These are phyloP conservation scores for Ailurus styani DNA, from an alignment of 2,113 vertebrate genomes.

Conservation along the genomic window DNA sequence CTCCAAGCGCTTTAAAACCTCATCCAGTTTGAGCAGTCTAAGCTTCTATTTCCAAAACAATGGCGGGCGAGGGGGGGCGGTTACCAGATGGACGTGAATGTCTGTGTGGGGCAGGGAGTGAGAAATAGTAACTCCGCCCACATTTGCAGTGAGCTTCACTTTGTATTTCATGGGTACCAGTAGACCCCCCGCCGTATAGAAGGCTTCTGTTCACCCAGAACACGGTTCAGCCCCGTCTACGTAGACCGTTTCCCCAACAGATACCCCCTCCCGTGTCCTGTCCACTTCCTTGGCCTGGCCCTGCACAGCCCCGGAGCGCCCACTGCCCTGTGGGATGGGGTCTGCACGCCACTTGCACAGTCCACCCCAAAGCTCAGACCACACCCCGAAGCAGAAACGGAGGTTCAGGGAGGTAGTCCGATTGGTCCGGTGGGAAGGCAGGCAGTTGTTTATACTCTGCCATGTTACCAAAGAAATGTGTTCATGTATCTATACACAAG, in stretches of 20 bases:
- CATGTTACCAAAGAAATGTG: not conserved
- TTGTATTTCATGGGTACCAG: not conserved
- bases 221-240: not conserved
- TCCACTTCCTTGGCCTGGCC: not conserved
- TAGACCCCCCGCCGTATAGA: not conserved
- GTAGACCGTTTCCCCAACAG: too few relatives aligned
- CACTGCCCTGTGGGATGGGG: not conserved
- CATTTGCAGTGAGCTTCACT: not conserved
- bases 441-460: not conserved
- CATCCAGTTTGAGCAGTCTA: rapidly evolving
- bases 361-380: not conserved
- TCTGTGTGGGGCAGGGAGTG: rapidly evolving
- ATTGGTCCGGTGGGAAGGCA: not conserved
- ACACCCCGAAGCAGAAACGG: not conserved
- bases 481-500: not conserved
- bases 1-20: not conserved
- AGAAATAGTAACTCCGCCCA: too few relatives aligned
- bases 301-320: not conserved
- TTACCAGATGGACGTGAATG: too few relatives aligned
- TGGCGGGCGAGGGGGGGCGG: not conserved
- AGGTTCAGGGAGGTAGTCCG: not conserved
- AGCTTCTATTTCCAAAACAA: not conserved
- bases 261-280: rapidly evolving
- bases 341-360: not conserved
- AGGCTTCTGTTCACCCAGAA: not conserved